Evolutionary conservation across 2,113 vertebrate species (phyloP).

Genomic region (Irena cyanogastra): DNA sequence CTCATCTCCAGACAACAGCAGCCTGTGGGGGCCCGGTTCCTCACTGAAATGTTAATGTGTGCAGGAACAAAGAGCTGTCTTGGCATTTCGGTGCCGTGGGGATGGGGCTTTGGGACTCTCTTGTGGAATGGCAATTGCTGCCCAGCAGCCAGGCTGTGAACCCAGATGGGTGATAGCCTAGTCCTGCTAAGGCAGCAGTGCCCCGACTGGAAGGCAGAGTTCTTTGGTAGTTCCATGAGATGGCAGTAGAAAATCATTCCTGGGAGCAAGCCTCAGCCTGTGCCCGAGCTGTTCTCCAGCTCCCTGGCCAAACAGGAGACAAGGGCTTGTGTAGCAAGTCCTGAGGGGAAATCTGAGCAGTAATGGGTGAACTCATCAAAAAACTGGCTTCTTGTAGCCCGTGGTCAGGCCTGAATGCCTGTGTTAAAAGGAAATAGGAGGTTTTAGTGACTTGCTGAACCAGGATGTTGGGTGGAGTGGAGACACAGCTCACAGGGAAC

Average conservation of each 20-base stretch:
- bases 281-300: background rate
- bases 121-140: background rate
- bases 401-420: background rate
- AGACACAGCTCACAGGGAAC: fast-evolving
- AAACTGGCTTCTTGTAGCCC: background rate
- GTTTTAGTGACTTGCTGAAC: background rate
- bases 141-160: background rate
- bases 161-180: background rate
- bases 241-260: constrained; percentile 57
- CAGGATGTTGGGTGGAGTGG: background rate
- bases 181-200: background rate
- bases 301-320: background rate
- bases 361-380: background rate
- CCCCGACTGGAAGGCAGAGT: background rate
- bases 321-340: background rate
- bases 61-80: background rate
- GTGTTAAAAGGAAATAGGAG: background rate
- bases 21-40: background rate
- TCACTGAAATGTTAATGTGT: background rate
- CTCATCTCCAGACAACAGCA: background rate
- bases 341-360: background rate
- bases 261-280: background rate
- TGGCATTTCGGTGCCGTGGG: background rate
- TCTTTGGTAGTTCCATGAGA: constrained; percentile 38
- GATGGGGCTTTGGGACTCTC: background rate